Evolutionary conservation across 2,888 invertebrate genomes (phyloP), one percentile per base, ranked within the genome.

Genomic region (Asteroscopus sphinx): DNA sequence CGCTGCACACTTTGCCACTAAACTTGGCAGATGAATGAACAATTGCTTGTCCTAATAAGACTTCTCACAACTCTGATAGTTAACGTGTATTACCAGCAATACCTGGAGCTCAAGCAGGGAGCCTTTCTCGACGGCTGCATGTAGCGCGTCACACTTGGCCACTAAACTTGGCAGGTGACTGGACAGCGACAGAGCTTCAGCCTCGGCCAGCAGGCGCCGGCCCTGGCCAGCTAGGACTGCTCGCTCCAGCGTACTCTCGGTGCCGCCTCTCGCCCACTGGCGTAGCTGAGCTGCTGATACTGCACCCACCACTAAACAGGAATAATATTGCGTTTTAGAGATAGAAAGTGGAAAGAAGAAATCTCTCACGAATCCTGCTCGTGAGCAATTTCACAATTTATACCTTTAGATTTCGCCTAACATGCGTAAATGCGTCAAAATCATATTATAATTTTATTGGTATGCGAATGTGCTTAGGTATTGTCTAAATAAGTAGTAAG

Each of bases 1-100:
- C 36, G 96, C 95, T 42, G 96, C 96, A 59, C 98, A 97, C 88
- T 96, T 97, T 2, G 96, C 96, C 91, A 98, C 95, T 67, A 97
- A 95, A 40, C 95, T 94, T 0, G 97, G 96, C 37, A 26, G n/a
- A n/a, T n/a, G n/a, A n/a, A n/a, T n/a, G n/a, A n/a, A n/a, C n/a
- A n/a, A n/a, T n/a, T n/a, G n/a, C n/a, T n/a, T n/a, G n/a, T n/a
- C n/a, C n/a, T n/a, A n/a, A n/a, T n/a, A n/a, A n/a, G n/a, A n/a
- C n/a, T n/a, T n/a, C n/a, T n/a, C n/a, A n/a, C n/a, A n/a, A n/a
- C n/a, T n/a, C n/a, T n/a, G n/a, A n/a, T n/a, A n/a, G n/a, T n/a
- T 28, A 35, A 42, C 0, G 11, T 63, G 44, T 49, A 62, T 83
- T 83, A 85, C 80, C 87, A 81, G 68, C 65, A 96, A 76, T 72